Evolutionary conservation across 2,113 vertebrate genomes (phyloP).

Genomic region (Anoura caudifer): DNA sequence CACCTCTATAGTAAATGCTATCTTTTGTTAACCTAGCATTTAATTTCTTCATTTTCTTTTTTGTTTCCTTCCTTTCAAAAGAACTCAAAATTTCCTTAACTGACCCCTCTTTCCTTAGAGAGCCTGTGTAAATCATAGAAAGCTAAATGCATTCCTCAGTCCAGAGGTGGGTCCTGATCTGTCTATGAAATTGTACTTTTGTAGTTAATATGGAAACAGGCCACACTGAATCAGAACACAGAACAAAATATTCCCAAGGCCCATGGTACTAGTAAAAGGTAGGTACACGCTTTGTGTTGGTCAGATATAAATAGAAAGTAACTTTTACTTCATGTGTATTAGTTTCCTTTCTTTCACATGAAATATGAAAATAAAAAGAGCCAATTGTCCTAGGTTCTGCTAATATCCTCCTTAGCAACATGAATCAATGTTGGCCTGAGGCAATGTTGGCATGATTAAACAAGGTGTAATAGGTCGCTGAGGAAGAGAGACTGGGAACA

Average conservation of each 20-base stretch:
- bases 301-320: background rate
- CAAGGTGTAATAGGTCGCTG: background rate
- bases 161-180: background rate
- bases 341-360: background rate
- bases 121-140: background rate
- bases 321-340: background rate
- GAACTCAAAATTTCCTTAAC: background rate
- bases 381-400: background rate
- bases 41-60: background rate
- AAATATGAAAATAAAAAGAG: background rate
- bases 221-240: background rate
- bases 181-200: background rate
- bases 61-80: background rate
- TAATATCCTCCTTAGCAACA: background rate
- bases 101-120: background rate
- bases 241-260: background rate
- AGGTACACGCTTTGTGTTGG: background rate
- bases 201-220: background rate
- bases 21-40: background rate
- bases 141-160: background rate
- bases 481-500: background rate
- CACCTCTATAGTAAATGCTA: background rate
- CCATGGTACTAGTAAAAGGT: background rate
- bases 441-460: background rate
- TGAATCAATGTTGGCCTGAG: background rate